Base-by-base conservation (phyloP, 2,888 invertebrate genomes). In the Andrena haemorrhoa region DNA sequence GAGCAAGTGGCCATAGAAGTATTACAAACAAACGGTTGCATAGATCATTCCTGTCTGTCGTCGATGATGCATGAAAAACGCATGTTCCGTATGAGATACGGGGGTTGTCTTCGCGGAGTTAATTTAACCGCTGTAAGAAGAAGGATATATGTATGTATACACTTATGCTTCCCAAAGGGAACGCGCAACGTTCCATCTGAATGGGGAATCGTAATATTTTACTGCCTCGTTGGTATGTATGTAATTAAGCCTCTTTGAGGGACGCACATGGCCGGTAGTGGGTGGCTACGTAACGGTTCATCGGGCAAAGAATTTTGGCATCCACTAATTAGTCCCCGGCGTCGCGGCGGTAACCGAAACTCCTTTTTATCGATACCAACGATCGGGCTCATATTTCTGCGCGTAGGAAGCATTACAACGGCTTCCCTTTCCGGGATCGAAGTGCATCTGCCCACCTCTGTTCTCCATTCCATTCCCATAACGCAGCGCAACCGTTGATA, bases 361-460 rank as follows among this genome's bases (percentile, higher is more conserved):
- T 80, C 71, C 61, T 79, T 82, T 84, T 80, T 79, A 79, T 82
- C 86, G 78, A 82, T 82, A 79, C 72, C 61, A 63, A 29, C 68
- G 83, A 88, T 84, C 80, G 74, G 83, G 80, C 61, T 88, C 87
- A 58, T 85, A 79, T 88, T 88, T 87, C 88, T 77, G 76, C 71
- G 64, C 75, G 75, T 80, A 86, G 82, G 84, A 82, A 87, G 89
- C 83, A 77, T 72, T 75, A 75, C 65, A 78, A 83, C 60, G 69
- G 88, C 83, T 86, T 84, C 86, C 82, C 72, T 88, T 89, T 88
- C 88, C 87, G 89, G 88, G 83, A 89, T 88, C 89, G 87, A 76
- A 86, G 82, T 83, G 86, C 86, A 83, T 75, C 79, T 79, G 72
- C 71, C 70, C 70, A 29, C 58, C 51, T 58, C 61, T 70, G 12